Percentiles rank a stretch among this genome's conserved stretches.
Evolutionary conservation across 2,888 invertebrate genomes (phyloP).

Genomic region (Acronicta aceris): DNA sequence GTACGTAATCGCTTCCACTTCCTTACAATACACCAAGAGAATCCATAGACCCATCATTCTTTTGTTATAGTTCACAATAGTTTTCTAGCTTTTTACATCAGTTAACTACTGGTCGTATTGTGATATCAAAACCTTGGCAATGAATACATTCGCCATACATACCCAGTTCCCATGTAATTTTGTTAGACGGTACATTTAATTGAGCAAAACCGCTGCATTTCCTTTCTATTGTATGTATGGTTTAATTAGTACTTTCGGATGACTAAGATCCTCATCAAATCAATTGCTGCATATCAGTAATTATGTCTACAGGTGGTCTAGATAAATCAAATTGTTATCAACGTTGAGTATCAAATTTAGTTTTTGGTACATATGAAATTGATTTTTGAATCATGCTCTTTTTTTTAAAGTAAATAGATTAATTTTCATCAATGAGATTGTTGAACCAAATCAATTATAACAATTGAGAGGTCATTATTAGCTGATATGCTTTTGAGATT

Average conservation of each 20-base stretch:
- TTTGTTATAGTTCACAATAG: slow-evolving; percentile 78
- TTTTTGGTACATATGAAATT: slow-evolving; percentile 29
- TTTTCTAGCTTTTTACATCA: slow-evolving; percentile 70
- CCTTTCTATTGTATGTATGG: slow-evolving; percentile 43
- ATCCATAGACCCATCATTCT: slow-evolving; percentile 76
- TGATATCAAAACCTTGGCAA: slow-evolving; percentile 70
- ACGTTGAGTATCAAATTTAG: slow-evolving; percentile 31
- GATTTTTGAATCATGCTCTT: slow-evolving; percentile 21
- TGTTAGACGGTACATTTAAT: slow-evolving; percentile 49
- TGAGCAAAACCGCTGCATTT: slow-evolving; percentile 48
- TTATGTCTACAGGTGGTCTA: slow-evolving; percentile 39
- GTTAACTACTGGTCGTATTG: slow-evolving; percentile 61
- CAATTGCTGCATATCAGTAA: slow-evolving; percentile 41
- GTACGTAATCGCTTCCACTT: slow-evolving; percentile 67
- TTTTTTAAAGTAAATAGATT: slow-evolving; percentile 10
- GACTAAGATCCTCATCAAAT: slow-evolving; percentile 22
- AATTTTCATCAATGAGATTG: neutral
- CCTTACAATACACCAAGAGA: slow-evolving; percentile 64
- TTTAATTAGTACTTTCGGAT: slow-evolving; percentile 60
- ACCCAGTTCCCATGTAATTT: slow-evolving; percentile 64
- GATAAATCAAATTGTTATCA: slow-evolving; percentile 40
- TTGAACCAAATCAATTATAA: neutral
- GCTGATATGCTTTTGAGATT: neutral
- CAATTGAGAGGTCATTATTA: neutral
- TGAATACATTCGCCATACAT: slow-evolving; percentile 60